These are phyloP conservation scores for Melolontha melolontha DNA, from an alignment of 2,888 invertebrate species.

Conservation along the genomic window DNA sequence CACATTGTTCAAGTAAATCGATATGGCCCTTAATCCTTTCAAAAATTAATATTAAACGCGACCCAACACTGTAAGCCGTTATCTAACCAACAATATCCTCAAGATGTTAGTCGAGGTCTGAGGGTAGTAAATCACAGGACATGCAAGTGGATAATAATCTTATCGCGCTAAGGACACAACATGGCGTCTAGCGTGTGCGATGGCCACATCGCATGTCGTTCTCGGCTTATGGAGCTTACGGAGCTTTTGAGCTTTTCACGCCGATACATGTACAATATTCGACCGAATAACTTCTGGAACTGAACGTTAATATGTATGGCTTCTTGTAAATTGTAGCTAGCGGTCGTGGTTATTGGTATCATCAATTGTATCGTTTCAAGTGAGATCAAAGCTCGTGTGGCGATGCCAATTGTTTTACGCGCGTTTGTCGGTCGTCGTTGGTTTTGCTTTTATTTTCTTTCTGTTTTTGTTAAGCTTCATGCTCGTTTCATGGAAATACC, in stretches of 20 bases:
- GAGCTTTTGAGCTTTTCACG: conserved; percentile 44
- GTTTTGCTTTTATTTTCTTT: conserved; percentile 1
- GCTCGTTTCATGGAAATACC: too few species aligned
- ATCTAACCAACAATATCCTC: conserved; percentile 13
- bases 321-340: too few species aligned
- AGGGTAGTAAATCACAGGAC: conserved; percentile 60
- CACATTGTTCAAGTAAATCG: too few species aligned
- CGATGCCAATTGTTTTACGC: conserved; percentile 16
- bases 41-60: neutral
- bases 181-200: conserved; percentile 65
- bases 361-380: neutral
- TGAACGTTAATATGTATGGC: too few species aligned
- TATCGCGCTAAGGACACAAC: conserved; percentile 64
- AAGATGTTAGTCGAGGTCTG: conserved; percentile 34
- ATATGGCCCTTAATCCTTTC: conserved; percentile 19
- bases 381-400: conserved; percentile 11
- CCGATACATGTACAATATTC: conserved; percentile 26
- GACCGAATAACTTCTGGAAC: neutral
- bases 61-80: conserved; percentile 15
- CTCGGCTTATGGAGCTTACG: conserved; percentile 47
- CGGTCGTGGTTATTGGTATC: neutral
- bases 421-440: conserved; percentile 6
- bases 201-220: conserved; percentile 65
- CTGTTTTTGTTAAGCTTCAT: too few species aligned
- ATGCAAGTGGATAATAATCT: conserved; percentile 65